Evolutionary conservation across 2,113 vertebrate species (phyloP), one percentile per base, ranked within the genome.

Genomic region (Heterotis niloticus): DNA sequence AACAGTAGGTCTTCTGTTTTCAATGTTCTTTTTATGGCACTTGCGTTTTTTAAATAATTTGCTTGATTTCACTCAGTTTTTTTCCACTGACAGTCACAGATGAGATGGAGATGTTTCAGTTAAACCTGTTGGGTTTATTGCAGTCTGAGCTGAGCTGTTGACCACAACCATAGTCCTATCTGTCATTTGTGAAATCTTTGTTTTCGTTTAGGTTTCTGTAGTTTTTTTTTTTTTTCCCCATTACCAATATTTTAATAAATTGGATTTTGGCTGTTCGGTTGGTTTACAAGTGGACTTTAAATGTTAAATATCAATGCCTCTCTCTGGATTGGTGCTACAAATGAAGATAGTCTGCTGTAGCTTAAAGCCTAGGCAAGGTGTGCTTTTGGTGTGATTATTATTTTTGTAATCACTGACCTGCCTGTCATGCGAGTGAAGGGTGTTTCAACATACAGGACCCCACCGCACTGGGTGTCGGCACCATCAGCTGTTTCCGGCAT

Each of bases 41-140:
- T 69, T 16, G 23, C 29, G 34, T 44, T 44, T 18, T 65, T 65
- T 65, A 5, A 65, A 62, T 4, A 62, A 23, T 44, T 44, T 34
- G 29, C 34, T 44, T 64, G n/a, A 20, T 75, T 60, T 76, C 28
- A 44, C 17, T 54, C 28, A n/a, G n/a, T 76, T 26, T 77, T 29
- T 54, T 26, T 0, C 44, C 5, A 16, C 12, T 72, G 51, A 2
- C 13, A 62, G 59, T 11, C 59, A 62, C 59, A 62, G 18, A 16
- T 62, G 2, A 7, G 34, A 62, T 62, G 51, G 14, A 13, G 12
- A 52, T 13, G 1, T 74, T 74, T 74, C 23, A 74, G 24, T 26
- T 74, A 74, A 44, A 44, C 34, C 34, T 44, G 34, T 2, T 44
- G 34, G 34, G 34, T n/a, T n/a, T n/a, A n/a, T n/a, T n/a, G n/a